Conservation (phyloP, 2,888 invertebrate species). For the Leuctra nigra region DNA sequence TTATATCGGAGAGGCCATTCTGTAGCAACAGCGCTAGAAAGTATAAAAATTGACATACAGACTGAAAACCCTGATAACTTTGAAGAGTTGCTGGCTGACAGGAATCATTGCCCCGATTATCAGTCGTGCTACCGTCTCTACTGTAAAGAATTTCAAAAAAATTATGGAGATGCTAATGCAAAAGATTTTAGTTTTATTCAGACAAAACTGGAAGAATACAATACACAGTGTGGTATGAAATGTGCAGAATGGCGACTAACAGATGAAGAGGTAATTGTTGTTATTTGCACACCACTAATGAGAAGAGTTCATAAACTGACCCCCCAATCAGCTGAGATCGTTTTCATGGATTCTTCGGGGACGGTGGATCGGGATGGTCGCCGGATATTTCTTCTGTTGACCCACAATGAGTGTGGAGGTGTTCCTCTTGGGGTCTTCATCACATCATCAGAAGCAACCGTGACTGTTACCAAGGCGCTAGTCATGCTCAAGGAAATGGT, state of each 20-base stretch:
- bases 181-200: background rate
- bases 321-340: background rate
- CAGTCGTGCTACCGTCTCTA: background rate
- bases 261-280: background rate
- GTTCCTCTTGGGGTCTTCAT: conserved; percentile 12
- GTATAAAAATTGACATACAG: background rate
- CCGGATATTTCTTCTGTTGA: conserved; percentile 5
- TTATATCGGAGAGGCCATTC: background rate
- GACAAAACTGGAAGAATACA: background rate
- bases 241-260: background rate
- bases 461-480: background rate
- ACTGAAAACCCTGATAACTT: background rate
- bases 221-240: background rate
- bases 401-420: background rate
- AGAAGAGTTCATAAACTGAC: background rate
- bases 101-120: background rate
- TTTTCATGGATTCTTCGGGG: conserved; percentile 13
- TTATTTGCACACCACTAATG: background rate
- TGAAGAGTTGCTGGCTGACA: background rate
- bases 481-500: background rate
- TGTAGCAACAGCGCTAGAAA: background rate
- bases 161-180: background rate
- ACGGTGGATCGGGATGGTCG: conserved; percentile 7
- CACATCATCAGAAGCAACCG: background rate
- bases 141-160: background rate